These are phyloP conservation scores for Hyposoter dolosus DNA, from an alignment of 2,888 invertebrate species.

Conservation along the genomic window DNA sequence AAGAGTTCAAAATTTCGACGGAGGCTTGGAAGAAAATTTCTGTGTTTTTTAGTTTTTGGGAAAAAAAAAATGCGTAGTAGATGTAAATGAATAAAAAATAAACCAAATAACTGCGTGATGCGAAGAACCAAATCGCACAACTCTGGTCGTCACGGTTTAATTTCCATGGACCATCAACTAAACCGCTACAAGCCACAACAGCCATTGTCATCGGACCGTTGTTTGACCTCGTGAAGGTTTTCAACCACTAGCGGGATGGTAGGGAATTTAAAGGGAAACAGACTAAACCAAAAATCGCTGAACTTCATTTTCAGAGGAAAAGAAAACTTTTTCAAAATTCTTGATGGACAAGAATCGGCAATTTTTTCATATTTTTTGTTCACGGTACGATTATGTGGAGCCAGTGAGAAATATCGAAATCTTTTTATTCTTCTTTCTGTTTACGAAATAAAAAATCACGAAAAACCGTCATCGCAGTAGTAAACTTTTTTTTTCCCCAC, in stretches of 20 bases:
- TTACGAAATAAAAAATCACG: background rate
- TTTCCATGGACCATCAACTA: slow-evolving; percentile 12
- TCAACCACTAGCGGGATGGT: background rate
- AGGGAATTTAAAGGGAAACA: background rate
- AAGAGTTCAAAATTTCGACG: no score
- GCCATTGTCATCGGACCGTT: background rate
- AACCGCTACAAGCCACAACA: background rate
- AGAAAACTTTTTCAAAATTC: background rate
- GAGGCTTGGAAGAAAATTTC: no score
- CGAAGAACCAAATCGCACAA: background rate
- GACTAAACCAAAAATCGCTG: background rate
- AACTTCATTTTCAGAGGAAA: background rate
- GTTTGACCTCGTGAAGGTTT: slow-evolving; percentile 19
- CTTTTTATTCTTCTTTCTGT: background rate
- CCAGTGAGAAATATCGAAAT: no score
- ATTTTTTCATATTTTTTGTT: background rate
- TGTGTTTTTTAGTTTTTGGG: no score
- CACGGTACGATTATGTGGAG: background rate
- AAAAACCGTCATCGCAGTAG: background rate
- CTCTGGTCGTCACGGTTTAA: background rate
- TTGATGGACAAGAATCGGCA: background rate
- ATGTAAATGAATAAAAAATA: background rate
- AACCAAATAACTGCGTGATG: background rate
- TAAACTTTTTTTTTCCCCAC: background rate
- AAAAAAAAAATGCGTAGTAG: background rate